Conservation (phyloP, 1,140 invertebrate species). For the Papilio glaucus region DNA sequence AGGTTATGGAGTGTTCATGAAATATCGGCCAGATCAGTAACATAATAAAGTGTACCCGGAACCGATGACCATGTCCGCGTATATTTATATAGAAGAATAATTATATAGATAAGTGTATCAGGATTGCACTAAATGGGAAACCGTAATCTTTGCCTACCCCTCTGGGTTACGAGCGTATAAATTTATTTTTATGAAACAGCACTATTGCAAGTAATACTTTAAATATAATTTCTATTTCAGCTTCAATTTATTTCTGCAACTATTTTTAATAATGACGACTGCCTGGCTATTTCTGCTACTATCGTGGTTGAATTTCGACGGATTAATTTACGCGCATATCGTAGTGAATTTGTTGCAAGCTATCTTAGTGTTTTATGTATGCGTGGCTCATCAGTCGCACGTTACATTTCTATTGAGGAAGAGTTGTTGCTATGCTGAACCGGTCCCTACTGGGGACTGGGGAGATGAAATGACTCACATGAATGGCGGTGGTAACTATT, state of each 20-base stretch:
- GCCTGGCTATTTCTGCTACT: constrained; percentile 90
- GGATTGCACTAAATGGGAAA: too few species aligned
- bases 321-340: constrained; percentile 89
- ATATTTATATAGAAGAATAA: too few species aligned
- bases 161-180: too few species aligned
- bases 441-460: constrained; percentile 88
- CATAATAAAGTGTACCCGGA: too few species aligned
- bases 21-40: too few species aligned
- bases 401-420: constrained; percentile 90
- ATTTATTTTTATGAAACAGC: too few species aligned
- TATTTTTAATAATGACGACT: constrained; percentile 88
- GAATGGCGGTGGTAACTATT: constrained; percentile 88
- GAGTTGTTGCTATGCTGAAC: constrained; percentile 89
- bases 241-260: constrained; percentile 90
- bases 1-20: too few species aligned
- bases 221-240: constrained; percentile 81
- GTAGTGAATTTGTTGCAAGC: constrained; percentile 89
- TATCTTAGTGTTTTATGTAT: constrained; percentile 89
- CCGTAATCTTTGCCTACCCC: too few species aligned
- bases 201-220: constrained; percentile 14
- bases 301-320: constrained; percentile 88
- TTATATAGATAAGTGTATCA: too few species aligned
- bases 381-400: constrained; percentile 89
- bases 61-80: too few species aligned
- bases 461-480: constrained; percentile 94